Evolutionary conservation across 2,888 invertebrate genomes (phyloP), one percentile per base, ranked within the genome.

Genomic region (Lutraria lutraria): DNA sequence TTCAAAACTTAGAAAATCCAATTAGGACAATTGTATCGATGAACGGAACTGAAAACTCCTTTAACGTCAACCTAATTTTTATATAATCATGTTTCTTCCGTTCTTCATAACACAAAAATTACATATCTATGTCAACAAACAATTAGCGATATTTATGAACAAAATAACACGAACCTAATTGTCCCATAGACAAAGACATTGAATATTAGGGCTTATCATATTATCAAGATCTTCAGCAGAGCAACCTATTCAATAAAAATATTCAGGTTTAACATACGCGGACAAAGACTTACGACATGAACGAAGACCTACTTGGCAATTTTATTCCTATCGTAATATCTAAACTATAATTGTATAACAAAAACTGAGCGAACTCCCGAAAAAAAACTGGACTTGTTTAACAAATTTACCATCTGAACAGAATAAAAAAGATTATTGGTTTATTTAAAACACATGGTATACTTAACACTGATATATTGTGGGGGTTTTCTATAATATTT

Each of bases 401-500:
- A 76, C 76, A 31, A 16, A 15, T 29, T 34, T 76, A 76, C 31
- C 76, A 34, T 19, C 76, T 34, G 6, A 19, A 76, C 31, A 16
- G 31, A 19, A 34, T 31, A 31, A 76, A 31, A 43, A 76, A 31
- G 31, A 13, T 76, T 31, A 16, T 76, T 76, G 31, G 76, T 76
- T 13, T 76, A 76, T 76, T 76, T 76, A 31, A 76, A 31, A 76
- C 76, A 34, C 76, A 76, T 76, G 76, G 15, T 31, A 31, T 25
- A 16, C 25, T 76, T 19, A 6, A 12, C 56, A 12, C 12, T 16
- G 16, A 56, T 56, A 56, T 56, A 21, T 19, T 56, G 43, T 43
- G 13, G 63, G 34, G n/a, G n/a, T n/a, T 76, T 16, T 76, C 19
- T 76, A 13, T 21, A 13, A 76, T 2, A 19, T 16, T 19, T 76